Evolutionary conservation across 2,797 vertebrate genomes (phyloP).

Genomic region (Poecilia wingei): DNA sequence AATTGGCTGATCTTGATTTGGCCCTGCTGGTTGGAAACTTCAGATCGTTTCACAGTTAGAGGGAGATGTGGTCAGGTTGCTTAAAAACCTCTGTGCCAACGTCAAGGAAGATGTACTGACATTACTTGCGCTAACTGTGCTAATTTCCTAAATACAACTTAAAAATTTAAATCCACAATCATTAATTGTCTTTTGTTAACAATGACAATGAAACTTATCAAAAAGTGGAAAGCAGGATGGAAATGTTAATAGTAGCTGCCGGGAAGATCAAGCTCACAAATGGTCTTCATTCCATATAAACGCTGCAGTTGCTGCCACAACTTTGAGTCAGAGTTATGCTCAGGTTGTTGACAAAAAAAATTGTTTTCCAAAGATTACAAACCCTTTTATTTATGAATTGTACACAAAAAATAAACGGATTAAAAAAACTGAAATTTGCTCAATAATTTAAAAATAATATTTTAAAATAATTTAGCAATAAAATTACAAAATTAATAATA

Average conservation of each 20-base stretch:
- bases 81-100: not conserved
- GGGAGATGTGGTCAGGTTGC: not conserved
- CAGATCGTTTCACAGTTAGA: not conserved
- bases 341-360: not conserved
- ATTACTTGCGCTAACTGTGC: not conserved
- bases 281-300: not conserved
- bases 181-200: not conserved
- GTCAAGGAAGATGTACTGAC: not conserved
- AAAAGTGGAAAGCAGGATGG: not conserved
- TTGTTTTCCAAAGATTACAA: not conserved
- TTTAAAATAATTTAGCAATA: too few relatives aligned
- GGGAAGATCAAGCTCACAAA: not conserved
- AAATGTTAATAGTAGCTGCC: not conserved
- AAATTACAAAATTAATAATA: too few relatives aligned
- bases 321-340: not conserved
- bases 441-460: too few relatives aligned
- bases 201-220: not conserved
- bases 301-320: not conserved
- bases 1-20: not conserved
- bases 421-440: too few relatives aligned
- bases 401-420: not conserved
- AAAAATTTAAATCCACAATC: not conserved
- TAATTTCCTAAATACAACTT: not conserved
- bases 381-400: not conserved
- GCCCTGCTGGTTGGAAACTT: not conserved